Evolutionary conservation across 2,797 vertebrate species (phyloP).

Genomic region (Sebastes taczanowskii): DNA sequence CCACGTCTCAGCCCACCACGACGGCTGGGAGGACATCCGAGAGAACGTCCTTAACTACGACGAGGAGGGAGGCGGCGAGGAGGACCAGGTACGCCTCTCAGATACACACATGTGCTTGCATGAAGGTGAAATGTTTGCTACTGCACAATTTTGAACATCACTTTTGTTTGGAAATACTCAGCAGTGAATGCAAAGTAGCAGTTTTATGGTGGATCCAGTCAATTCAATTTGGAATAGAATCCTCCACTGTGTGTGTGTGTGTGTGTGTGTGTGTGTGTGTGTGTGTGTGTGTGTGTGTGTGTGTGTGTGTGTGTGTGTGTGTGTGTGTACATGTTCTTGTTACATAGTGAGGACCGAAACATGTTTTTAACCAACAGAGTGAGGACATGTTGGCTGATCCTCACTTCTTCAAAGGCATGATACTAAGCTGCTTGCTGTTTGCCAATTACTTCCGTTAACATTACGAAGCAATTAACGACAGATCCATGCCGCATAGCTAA

Average conservation of each 20-base stretch:
- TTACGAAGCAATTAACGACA: too few relatives aligned
- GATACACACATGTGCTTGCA: neutral
- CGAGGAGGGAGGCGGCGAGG: constrained; percentile 91
- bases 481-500: too few relatives aligned
- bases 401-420: neutral
- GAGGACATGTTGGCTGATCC: neutral
- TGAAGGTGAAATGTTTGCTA: neutral
- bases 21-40: constrained; percentile 90
- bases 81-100: constrained; percentile 84
- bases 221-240: constrained; percentile 33
- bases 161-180: constrained; percentile 7
- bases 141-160: neutral
- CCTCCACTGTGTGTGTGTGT: neutral
- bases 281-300: too few relatives aligned
- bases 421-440: too few relatives aligned
- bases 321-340: neutral
- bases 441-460: too few relatives aligned
- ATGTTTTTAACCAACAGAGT: neutral
- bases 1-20: constrained; percentile 82
- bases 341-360: neutral
- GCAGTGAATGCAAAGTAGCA: neutral
- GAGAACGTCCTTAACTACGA: constrained; percentile 93
- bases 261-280: neutral
- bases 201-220: constrained; percentile 23
- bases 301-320: too few relatives aligned